Percentiles rank a stretch among this genome's conserved stretches.
These are phyloP conservation scores for Tragelaphus scriptus DNA, from an alignment of 2,113 vertebrate species.

Conservation along the genomic window DNA sequence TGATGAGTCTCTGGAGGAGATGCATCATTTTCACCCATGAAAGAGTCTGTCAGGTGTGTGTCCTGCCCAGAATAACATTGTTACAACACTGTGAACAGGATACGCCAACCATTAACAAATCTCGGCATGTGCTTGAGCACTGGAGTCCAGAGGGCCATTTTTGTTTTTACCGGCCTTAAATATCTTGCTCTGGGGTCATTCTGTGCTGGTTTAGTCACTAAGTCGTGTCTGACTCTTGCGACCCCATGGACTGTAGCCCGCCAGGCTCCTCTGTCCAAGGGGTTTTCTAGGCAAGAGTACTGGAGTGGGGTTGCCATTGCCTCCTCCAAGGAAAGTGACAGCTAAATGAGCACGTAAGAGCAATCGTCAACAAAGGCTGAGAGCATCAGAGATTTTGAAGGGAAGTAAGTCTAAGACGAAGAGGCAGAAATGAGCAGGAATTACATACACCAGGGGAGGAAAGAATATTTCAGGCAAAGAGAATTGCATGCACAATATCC, in stretches of 20 bases:
- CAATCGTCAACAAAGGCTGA: not conserved
- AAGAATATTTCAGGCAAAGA: not conserved
- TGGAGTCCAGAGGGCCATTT: not conserved
- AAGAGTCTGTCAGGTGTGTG: rapidly evolving
- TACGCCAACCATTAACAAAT: not conserved
- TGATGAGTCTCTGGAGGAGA: rapidly evolving
- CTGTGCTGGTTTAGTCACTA: not conserved
- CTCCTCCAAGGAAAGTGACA: not conserved
- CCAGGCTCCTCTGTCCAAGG: not conserved
- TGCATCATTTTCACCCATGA: rapidly evolving
- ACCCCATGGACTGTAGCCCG: not conserved
- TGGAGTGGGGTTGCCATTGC: not conserved
- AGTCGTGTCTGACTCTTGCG: not conserved
- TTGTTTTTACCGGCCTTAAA: not conserved
- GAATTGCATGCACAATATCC: rapidly evolving
- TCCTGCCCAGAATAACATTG: not conserved
- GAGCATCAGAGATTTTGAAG: not conserved
- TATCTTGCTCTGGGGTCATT: not conserved
- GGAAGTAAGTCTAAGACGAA: not conserved
- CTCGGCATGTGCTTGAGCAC: not conserved
- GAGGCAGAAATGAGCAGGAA: not conserved
- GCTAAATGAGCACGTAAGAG: not conserved
- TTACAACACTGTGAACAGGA: not conserved
- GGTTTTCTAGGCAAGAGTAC: not conserved
- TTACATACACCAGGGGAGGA: not conserved